These are phyloP conservation scores for Microtus oregoni DNA, from an alignment of 2,113 vertebrate species.

Conservation along the genomic window DNA sequence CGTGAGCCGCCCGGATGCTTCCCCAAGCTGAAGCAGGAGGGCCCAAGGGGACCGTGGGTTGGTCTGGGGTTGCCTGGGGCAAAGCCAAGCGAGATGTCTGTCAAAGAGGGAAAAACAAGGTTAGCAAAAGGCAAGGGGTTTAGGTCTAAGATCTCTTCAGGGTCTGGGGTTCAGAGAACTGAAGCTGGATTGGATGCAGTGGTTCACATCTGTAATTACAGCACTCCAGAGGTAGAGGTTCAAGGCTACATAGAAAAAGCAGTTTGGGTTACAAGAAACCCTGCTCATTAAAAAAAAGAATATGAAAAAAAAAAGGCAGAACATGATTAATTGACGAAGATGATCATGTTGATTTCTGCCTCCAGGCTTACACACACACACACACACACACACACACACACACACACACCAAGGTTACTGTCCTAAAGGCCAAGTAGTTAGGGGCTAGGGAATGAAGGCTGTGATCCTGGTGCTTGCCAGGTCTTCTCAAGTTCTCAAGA, in stretches of 20 bases:
- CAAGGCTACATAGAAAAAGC: neutral
- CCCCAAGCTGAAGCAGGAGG: constrained; percentile 74
- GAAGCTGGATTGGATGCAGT: neutral
- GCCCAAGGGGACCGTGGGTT: neutral
- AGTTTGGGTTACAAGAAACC: neutral
- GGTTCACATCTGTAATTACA: neutral
- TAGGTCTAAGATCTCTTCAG: neutral
- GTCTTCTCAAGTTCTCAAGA: too few species aligned
- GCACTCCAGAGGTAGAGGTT: neutral
- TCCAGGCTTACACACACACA: neutral
- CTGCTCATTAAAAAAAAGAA: neutral
- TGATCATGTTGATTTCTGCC: neutral
- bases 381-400: neutral
- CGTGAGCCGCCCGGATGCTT: constrained; percentile 69
- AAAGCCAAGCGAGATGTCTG: constrained; percentile 74
- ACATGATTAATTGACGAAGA: too few species aligned
- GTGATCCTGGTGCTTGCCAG: neutral
- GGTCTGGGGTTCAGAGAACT: neutral
- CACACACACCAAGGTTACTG: neutral
- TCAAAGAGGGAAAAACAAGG: neutral
- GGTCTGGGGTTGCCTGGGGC: constrained; percentile 67
- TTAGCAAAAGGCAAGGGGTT: neutral
- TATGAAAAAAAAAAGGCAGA: neutral
- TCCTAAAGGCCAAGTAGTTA: neutral
- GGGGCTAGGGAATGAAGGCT: neutral